Evolutionary conservation across 2,797 vertebrate genomes (phyloP).

Genomic region (Aplochiton taeniatus): DNA sequence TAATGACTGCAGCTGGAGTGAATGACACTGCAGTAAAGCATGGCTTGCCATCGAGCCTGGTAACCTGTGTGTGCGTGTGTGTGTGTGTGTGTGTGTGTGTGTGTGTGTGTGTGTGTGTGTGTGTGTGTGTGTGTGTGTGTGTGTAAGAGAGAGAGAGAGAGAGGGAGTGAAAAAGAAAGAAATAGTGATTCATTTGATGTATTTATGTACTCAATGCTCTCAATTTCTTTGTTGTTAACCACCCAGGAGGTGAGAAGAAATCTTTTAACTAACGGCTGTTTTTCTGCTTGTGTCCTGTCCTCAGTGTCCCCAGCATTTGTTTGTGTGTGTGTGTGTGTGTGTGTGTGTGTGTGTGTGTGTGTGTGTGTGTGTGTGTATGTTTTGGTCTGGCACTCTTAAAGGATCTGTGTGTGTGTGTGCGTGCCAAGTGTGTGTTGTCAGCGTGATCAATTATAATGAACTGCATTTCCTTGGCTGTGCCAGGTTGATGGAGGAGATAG

Average conservation of each 20-base stretch:
- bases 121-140: not conserved
- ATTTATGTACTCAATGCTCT: no score
- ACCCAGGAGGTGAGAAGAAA: conserved; percentile 6
- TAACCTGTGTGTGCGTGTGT: conserved; percentile 23
- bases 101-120: not conserved
- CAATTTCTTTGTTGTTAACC: no score
- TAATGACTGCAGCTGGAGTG: conserved; percentile 55
- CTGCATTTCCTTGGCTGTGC: conserved; percentile 53
- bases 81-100: conserved; percentile 17
- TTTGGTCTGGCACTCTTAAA: no score
- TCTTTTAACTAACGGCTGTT: not conserved
- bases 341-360: conserved; percentile 3
- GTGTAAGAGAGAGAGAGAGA: not conserved
- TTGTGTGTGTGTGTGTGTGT: conserved; percentile 18
- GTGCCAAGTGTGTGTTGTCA: not conserved
- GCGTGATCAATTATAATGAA: conserved; percentile 61
- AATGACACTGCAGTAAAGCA: conserved; percentile 46
- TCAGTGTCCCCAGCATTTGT: conserved; percentile 10
- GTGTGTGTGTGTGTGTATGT: conserved; percentile 2
- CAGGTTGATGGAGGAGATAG: conserved; percentile 57
- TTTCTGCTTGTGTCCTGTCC: not conserved
- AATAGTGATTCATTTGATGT: no score
- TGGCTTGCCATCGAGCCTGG: conserved; percentile 14
- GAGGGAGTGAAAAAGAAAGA: no score
- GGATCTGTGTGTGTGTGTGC: conserved; percentile 24